phyloP scores from a whole-genome alignment of 2,888 invertebrate genomes.

The Eurois occulta region DNA sequence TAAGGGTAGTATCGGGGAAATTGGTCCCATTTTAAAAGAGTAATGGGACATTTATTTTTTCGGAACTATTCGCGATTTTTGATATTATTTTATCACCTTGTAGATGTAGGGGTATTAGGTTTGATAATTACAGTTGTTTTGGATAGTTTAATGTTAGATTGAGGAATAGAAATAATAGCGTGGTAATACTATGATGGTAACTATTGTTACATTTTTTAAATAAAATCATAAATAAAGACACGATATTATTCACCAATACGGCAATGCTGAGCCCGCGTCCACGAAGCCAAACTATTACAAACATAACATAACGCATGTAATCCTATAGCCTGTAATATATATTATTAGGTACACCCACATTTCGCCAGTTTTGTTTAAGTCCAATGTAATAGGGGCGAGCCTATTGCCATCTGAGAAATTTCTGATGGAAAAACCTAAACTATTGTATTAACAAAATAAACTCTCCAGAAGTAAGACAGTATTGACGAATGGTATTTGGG shows the following conservation, averaged over 20 bases:
- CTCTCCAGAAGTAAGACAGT: not conserved
- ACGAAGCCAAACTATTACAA: not conserved
- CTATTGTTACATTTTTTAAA: too few relatives aligned
- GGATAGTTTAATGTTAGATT: constrained; percentile 29
- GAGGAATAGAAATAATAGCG: constrained; percentile 5
- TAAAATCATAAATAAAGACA: too few relatives aligned
- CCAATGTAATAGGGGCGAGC: too few relatives aligned
- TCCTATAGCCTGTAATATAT: too few relatives aligned
- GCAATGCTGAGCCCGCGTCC: not conserved
- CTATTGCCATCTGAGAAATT: too few relatives aligned
- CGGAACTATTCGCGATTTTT: constrained; percentile 79
- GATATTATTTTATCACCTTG: constrained; percentile 50
- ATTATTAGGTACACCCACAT: too few relatives aligned
- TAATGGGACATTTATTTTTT: constrained; percentile 83
- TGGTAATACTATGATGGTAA: not conserved
- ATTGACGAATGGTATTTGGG: not conserved
- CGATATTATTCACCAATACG: not conserved
- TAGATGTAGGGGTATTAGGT: constrained; percentile 24
- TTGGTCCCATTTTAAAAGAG: constrained; percentile 87
- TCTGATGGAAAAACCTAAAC: not conserved
- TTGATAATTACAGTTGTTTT: constrained; percentile 37
- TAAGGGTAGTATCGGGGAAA: constrained; percentile 82
- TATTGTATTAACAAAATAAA: not conserved
- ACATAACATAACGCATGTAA: too few relatives aligned
- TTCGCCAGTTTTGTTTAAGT: too few relatives aligned